These are phyloP conservation scores for Haplochromis vanheusdeni DNA, from an alignment of 2,113 vertebrate genomes.

Conservation along the genomic window DNA sequence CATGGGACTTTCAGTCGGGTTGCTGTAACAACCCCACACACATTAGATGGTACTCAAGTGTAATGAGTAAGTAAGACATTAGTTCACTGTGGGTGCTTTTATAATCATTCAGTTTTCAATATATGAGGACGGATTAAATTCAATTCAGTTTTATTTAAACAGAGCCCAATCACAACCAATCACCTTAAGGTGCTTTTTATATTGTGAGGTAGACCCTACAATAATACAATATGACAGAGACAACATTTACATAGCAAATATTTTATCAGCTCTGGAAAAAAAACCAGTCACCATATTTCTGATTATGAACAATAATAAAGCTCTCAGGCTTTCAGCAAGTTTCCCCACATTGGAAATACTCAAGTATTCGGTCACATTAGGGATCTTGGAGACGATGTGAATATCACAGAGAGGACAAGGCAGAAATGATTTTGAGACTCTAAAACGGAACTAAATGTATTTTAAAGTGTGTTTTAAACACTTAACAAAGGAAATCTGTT, in stretches of 20 bases:
- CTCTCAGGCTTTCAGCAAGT: not conserved
- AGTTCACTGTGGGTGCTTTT: not conserved
- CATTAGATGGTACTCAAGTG: not conserved
- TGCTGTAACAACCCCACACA: not conserved
- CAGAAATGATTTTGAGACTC: not conserved
- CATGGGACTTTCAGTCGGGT: not conserved
- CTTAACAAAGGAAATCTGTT: not conserved
- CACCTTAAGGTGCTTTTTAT: not conserved
- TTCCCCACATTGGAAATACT: not conserved
- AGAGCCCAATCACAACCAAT: not conserved
- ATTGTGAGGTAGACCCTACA: not conserved
- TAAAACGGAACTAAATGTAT: not conserved
- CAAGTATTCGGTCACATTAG: not conserved
- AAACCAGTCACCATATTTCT: not conserved
- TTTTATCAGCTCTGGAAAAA: not conserved
- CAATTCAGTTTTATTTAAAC: not conserved
- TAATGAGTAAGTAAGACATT: not conserved
- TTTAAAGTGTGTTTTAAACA: not conserved
- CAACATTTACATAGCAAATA: not conserved
- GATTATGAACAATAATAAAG: not conserved
- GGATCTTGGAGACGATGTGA: not conserved
- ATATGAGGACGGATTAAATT: not conserved
- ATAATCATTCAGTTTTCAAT: not conserved
- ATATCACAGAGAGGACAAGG: not conserved
- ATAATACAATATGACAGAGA: not conserved